A percentile compares a stretch with the other conserved stretches of the same genome.
Conservation (phyloP, 2,113 vertebrate genomes). For the Mus pahari region DNA sequence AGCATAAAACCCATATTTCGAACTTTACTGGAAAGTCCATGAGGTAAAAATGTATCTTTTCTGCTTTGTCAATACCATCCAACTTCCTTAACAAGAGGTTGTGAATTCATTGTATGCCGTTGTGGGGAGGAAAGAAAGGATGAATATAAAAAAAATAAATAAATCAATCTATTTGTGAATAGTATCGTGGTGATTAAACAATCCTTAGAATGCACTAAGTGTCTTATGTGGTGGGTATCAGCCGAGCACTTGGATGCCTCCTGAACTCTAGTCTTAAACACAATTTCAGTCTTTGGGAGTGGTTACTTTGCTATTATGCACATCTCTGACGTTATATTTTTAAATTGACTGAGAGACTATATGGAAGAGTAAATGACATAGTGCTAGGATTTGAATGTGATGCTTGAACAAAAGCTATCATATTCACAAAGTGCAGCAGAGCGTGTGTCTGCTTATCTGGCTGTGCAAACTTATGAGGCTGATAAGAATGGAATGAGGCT, state of each 20-base stretch:
- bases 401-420: conserved; percentile 74
- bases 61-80: conserved; percentile 17
- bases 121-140: background rate
- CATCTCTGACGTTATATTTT: conserved; percentile 67
- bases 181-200: background rate
- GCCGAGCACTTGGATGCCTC: background rate
- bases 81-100: conserved; percentile 2
- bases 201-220: conserved; percentile 14
- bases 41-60: background rate
- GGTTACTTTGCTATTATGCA: conserved; percentile 18
- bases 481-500: conserved; percentile 63
- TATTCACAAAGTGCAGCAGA: conserved; percentile 74
- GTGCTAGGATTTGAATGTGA: conserved; percentile 73
- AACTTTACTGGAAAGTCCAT: background rate
- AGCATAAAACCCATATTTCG: background rate
- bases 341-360: conserved; percentile 60
- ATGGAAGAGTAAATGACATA: conserved; percentile 68
- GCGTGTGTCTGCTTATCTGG: conserved; percentile 71
- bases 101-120: background rate
- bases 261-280: conserved; percentile 56
- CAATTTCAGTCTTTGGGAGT: conserved; percentile 57
- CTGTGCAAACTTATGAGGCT: conserved; percentile 69
- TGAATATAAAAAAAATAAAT: background rate
- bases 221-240: background rate
- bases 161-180: conserved; percentile 36